Base-by-base conservation (phyloP, 2,113 vertebrate genomes). In the Himantopus leucocephalus region DNA sequence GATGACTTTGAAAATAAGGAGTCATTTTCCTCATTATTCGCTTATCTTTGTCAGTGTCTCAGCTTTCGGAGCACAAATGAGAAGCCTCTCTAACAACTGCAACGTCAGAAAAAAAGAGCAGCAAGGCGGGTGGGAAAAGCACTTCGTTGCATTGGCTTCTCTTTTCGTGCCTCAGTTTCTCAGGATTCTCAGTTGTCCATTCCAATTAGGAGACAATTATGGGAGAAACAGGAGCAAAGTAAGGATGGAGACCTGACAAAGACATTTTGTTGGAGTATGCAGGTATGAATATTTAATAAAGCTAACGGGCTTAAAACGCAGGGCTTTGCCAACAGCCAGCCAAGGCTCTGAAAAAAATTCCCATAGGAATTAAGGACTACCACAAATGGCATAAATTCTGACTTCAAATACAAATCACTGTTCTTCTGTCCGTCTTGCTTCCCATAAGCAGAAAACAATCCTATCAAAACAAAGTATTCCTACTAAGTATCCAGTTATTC, bases 91-190 rank as follows among this genome's bases (percentile, higher is more conserved):
- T 24, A 73, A 53, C 5, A 77, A 23, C 11, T 43, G 22, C 6
- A 86, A n/a, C 9, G 24, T 50, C 29, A 45, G 30, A 6, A 58
- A 22, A 67, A 63, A 41, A 18, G 14, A 27, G 5, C 37, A 73
- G 17, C 20, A 29, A 47, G 53, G 14, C 39, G 12, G 12, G 4
- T 5, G 2, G 10, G 12, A 3, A 41, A 81, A 88, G 7, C 3
- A 41, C 22, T 24, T 63, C 5, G 9, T 35, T 39, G 21, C n/a
- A 41, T 13, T 0, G 0, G 13, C 32, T 52, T 21, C 8, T 63
- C 12, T 75, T 64, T 43, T 39, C 5, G 2, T 88, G 37, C 52
- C 56, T 64, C 43, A n/a, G 12, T 72, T 94, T 90, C 60, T 90
- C 47, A 64, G 45, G 14, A 47, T 52, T 74, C 73, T 80, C 45